phyloP scores from a whole-genome alignment of 1,140 invertebrate species.

The Aphelinus atriplicis region DNA sequence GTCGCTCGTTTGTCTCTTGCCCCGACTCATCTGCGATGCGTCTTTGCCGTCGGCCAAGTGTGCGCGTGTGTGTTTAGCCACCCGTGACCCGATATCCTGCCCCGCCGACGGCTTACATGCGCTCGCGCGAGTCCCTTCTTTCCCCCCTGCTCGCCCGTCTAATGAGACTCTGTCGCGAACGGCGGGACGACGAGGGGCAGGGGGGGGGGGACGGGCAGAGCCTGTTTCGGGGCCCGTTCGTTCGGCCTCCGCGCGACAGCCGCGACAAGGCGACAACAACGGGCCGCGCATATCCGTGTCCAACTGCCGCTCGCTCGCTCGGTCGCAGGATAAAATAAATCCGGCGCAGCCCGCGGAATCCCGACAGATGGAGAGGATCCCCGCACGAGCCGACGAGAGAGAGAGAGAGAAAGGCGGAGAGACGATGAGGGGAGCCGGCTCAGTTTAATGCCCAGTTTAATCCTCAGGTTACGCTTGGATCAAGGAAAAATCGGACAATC shows the following conservation, averaged over 20 bases:
- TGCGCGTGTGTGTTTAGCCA: constrained; percentile 21
- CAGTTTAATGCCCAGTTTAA: constrained; percentile 1
- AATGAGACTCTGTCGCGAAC: constrained; percentile 25
- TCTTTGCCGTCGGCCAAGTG: neutral
- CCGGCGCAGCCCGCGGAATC: constrained; percentile 38
- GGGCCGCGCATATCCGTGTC: constrained; percentile 22
- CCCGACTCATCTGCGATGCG: neutral
- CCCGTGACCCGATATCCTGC: constrained; percentile 4
- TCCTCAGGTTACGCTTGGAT: constrained; percentile 35
- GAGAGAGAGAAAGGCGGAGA: neutral
- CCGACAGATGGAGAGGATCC: neutral
- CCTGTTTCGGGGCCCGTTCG: constrained; percentile 20
- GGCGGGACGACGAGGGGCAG: neutral
- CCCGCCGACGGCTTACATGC: constrained; percentile 8
- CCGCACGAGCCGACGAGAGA: constrained; percentile 11
- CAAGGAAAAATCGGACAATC: constrained; percentile 42
- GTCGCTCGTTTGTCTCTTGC: constrained; percentile 18
- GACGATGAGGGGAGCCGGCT: constrained; percentile 13
- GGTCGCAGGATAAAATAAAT: constrained; percentile 24
- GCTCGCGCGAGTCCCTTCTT: neutral
- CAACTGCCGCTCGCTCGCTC: constrained; percentile 7
- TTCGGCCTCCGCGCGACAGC: too few relatives aligned
- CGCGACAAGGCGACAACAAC: constrained; percentile 21
- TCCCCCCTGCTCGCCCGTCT: constrained; percentile 17
- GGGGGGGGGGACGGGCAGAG: neutral